These are phyloP conservation scores for Orbicella faveolata DNA, from an alignment of 64 coral and sea anemone species.

Conservation along the genomic window DNA sequence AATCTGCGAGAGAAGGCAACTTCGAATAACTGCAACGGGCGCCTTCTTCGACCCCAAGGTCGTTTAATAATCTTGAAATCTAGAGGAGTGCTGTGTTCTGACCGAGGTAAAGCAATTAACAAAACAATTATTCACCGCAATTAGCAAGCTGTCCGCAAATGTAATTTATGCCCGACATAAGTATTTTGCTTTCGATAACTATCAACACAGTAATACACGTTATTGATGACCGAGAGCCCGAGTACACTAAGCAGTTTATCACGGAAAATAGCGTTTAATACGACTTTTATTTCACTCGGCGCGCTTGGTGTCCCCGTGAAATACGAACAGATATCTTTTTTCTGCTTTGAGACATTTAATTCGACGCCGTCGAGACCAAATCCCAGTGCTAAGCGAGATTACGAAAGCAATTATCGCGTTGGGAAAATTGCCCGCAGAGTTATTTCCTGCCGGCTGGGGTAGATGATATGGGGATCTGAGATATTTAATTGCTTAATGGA, in stretches of 20 bases:
- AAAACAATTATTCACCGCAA: constrained; percentile 43
- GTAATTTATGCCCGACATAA: constrained; percentile 17
- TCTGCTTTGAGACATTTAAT: not conserved
- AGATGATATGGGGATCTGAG: constrained; percentile 5
- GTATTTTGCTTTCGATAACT: constrained; percentile 36
- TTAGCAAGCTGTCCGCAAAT: constrained; percentile 44
- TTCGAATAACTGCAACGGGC: not conserved
- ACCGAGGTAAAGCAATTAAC: constrained; percentile 7
- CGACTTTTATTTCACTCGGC: not conserved
- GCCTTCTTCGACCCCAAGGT: not conserved
- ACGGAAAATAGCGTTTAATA: not conserved
- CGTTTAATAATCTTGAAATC: not conserved
- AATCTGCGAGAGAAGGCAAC: too few species aligned
- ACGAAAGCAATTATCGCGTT: constrained; percentile 19
- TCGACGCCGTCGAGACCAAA: constrained; percentile 13
- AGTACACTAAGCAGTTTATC: not conserved
- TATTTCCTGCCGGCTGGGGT: constrained; percentile 39
- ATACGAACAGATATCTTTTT: not conserved
- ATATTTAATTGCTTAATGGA: constrained; percentile 24
- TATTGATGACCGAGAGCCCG: constrained; percentile 7
- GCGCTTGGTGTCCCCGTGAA: not conserved
- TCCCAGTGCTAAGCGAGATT: constrained; percentile 13
- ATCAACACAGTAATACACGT: constrained; percentile 24
- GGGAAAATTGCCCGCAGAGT: constrained; percentile 13
- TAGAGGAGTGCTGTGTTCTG: not conserved